These are phyloP conservation scores for Heliconius congener DNA, from an alignment of 1,140 invertebrate genomes.

Conservation along the genomic window DNA sequence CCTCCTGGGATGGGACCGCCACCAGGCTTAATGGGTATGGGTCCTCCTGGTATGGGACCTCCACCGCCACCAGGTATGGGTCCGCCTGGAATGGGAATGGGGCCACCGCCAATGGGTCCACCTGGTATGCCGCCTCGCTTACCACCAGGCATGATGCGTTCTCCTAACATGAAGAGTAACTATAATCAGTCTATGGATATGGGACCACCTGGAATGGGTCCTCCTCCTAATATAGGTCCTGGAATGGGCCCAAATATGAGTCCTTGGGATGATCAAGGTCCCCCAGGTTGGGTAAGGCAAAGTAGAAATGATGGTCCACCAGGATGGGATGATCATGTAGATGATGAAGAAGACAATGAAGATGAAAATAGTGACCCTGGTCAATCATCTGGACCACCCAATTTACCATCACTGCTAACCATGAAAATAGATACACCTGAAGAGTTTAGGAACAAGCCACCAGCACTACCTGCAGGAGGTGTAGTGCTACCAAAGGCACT, in stretches of 20 bases:
- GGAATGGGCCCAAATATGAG: constrained; percentile 58
- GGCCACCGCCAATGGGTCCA: constrained; percentile 57
- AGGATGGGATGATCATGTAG: constrained; percentile 65
- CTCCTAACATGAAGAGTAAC: constrained; percentile 56
- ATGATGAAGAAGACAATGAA: constrained; percentile 60
- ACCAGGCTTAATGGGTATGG: constrained; percentile 49
- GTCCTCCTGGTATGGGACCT: constrained; percentile 48
- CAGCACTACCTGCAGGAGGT: constrained; percentile 69
- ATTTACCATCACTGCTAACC: constrained; percentile 80
- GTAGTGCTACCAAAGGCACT: constrained; percentile 90
- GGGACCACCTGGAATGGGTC: constrained; percentile 60
- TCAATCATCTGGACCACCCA: constrained; percentile 37
- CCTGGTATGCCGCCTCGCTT: constrained; percentile 55
- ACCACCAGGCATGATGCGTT: constrained; percentile 54
- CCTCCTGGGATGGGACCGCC: constrained; percentile 59
- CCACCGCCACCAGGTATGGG: constrained; percentile 57
- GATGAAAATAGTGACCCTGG: constrained; percentile 50
- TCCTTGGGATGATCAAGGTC: constrained; percentile 54
- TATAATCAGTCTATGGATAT: constrained; percentile 54
- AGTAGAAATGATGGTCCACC: constrained; percentile 60
- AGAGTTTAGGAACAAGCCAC: constrained; percentile 71
- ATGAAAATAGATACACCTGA: constrained; percentile 84
- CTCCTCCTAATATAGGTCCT: constrained; percentile 62
- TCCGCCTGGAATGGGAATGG: constrained; percentile 46
- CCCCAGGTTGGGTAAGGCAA: constrained; percentile 58